Base-by-base conservation (phyloP, 2,888 invertebrate genomes). In the Caradrina clavipalpis region DNA sequence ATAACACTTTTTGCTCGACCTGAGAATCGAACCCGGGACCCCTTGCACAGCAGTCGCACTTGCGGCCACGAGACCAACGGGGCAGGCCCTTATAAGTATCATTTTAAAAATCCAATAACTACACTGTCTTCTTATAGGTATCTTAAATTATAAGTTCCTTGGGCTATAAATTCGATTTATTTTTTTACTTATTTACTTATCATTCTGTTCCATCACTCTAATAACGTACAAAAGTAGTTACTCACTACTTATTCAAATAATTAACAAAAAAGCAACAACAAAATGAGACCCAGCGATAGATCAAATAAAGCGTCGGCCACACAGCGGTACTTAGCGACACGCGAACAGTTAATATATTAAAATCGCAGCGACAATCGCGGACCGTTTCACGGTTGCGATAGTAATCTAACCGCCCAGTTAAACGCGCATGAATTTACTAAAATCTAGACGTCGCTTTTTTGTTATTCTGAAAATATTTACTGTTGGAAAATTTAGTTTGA, bases 281-380 rank as follows among this genome's bases (percentile, higher is more conserved):
- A 71, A 69, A 76, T 64, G n/a, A 45, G 69, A 66, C 26, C 49
- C 21, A 66, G 64, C 56, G 73, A 73, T 83, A 72, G 63, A 82
- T 83, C 82, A 76, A 84, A 80, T 76, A 82, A 80, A 76, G 83
- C 78, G 66, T 47, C 74, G 57, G 45, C 69, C 63, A 75, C 76
- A 77, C 78, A 60, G 26, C 70, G 69, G 74, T 77, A 77, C 76
- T 82, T 82, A 84, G 73, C 81, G 69, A 73, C 89, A 89, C 88
- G 90, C 89, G 70, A 89, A 75, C 76, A 47, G 76, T 81, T 80
- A 69, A 86, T 89, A 85, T 85, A 84, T 89, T 86, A 83, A 84
- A 82, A 82, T 76, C 76, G 76, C 69, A 86, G 86, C 86, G 87
- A 89, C 89, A 89, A 89, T 88, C 83, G 82, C 84, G 74, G 78